A percentile compares a stretch with the other conserved stretches of the same genome.
Conservation (phyloP, 2,888 invertebrate genomes). For the Noctua pronuba region DNA sequence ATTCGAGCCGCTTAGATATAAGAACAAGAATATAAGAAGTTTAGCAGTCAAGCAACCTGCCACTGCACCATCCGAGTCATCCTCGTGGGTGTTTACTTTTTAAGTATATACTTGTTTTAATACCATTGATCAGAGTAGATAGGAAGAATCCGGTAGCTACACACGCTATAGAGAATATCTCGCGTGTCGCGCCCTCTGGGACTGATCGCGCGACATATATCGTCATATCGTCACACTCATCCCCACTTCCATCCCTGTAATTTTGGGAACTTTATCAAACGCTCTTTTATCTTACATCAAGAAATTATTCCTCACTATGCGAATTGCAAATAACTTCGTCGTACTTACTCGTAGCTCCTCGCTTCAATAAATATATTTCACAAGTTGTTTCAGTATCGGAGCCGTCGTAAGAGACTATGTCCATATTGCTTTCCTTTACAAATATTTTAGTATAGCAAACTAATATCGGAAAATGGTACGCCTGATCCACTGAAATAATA, state of each 20-base stretch:
- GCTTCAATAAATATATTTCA: conserved; percentile 45
- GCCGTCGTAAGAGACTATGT: conserved; percentile 8
- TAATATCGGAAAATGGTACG: conserved; percentile 28
- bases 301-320: conserved; percentile 3
- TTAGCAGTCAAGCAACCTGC: neutral
- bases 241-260: too few relatives aligned
- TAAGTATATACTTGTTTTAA: neutral
- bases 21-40: neutral
- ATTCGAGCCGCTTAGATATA: neutral
- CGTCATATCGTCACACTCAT: neutral
- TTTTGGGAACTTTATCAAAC: neutral
- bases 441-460: conserved; percentile 26
- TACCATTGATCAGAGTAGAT: neutral
- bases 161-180: neutral
- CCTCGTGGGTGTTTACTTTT: neutral
- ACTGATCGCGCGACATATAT: neutral
- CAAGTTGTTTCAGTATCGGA: conserved; percentile 28
- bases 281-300: neutral
- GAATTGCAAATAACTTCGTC: conserved; percentile 16
- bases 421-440: conserved; percentile 23
- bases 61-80: neutral
- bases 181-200: neutral
- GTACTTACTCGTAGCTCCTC: conserved; percentile 8
- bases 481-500: conserved; percentile 32
- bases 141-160: neutral